Conservation (phyloP, 2,113 vertebrate genomes). For the Poeciliopsis occidentalis region DNA sequence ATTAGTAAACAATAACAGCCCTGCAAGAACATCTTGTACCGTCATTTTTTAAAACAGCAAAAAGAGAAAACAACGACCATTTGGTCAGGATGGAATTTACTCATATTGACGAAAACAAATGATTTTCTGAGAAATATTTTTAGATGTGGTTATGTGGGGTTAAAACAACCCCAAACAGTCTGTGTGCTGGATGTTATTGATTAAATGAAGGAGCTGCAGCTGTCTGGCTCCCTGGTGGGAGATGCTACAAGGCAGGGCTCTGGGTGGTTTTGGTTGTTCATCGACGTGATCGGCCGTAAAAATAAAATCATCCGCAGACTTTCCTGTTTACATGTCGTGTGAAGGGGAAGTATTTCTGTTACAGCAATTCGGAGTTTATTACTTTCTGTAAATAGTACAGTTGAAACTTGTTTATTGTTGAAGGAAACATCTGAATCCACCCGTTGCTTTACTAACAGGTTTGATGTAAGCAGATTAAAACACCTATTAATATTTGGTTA, state of each 20-base stretch:
- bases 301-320: neutral
- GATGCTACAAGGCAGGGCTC: neutral
- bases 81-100: neutral
- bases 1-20: neutral
- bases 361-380: neutral
- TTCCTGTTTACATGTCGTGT: neutral
- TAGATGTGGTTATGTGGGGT: neutral
- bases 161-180: neutral
- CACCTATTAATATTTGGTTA: neutral
- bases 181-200: neutral
- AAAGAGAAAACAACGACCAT: neutral
- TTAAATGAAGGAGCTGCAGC: neutral
- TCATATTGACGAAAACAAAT: neutral
- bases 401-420: neutral
- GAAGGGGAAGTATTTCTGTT: neutral
- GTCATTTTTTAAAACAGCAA: neutral
- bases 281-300: neutral
- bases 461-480: neutral
- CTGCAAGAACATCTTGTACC: neutral
- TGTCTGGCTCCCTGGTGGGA: neutral
- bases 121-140: neutral
- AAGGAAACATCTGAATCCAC: neutral
- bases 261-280: neutral
- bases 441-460: neutral
- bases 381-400: neutral